Evolutionary conservation across 2,888 invertebrate species (phyloP), one percentile per base, ranked within the genome.

Genomic region (Lithosia quadra): DNA sequence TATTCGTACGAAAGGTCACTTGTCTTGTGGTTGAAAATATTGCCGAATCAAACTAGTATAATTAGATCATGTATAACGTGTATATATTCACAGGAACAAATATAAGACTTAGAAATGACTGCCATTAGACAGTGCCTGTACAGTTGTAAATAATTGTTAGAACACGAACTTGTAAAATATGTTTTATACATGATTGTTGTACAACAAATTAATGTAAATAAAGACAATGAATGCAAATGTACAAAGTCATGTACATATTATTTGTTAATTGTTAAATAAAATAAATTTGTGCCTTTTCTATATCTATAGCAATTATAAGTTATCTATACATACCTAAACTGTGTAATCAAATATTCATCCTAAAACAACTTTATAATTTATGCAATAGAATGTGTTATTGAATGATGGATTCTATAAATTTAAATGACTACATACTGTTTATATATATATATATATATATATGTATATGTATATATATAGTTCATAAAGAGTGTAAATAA

Each of bases 161-260:
- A 59, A 60, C 60, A 65, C 63, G 24, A 63, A 69, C 34, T 66
- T 76, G 64, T 82, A 75, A 77, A 69, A 63, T 72, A 64, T 57
- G 68, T 67, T 69, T 64, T 58, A 49, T 60, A 72, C 67, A 66
- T 72, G 22, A 64, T 55, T 66, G 56, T 73, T 71, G 65, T 69
- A 67, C 65, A 69, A 43, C 24, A 58, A 28, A 58, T 33, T 33
- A n/a, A 71, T 80, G 72, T 79, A 77, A 68, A 80, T 82, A 76
- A 63, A 58, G 24, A 56, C 56, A 9, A 69, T 53, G 68, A 34
- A 67, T 67, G 59, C 68, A 34, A 72, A 61, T 68, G 55, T 76
- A 72, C 71, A 72, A 96, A 80, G 62, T 98, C 76, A 98, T 82
- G 78, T 80, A 79, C 67, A 84, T 84, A 83, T 76, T 79, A 68